Evolutionary conservation across 2,797 vertebrate species (phyloP).

Genomic region (Falco columbarius): DNA sequence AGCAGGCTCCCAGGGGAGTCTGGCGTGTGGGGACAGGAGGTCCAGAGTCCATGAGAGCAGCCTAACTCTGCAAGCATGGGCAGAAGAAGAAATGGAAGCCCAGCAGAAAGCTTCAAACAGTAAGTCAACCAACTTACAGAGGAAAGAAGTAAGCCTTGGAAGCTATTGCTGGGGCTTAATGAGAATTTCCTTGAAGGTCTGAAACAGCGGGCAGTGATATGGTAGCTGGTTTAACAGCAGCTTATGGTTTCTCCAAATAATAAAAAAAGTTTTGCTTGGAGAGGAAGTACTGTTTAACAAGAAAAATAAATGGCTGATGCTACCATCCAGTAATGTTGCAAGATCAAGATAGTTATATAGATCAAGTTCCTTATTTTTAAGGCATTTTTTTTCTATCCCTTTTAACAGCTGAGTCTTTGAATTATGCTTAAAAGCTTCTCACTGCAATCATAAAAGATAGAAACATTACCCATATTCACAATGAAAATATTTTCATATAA

Average conservation of each 20-base stretch:
- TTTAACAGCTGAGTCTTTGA: background rate
- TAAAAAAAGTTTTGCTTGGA: background rate
- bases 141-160: background rate
- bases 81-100: background rate
- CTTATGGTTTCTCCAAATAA: background rate
- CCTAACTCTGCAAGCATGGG: background rate
- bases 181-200: background rate
- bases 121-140: background rate
- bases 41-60: background rate
- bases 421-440: background rate
- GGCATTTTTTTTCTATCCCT: background rate
- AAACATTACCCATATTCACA: background rate
- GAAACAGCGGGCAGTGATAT: background rate
- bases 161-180: background rate
- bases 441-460: background rate
- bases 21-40: fast-evolving
- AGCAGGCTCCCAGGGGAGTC: background rate
- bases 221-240: background rate
- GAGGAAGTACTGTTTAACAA: background rate
- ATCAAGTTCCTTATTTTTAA: background rate
- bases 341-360: background rate
- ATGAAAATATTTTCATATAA: background rate
- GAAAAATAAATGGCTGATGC: background rate
- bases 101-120: background rate
- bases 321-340: background rate